Base-by-base conservation (phyloP, 2,797 vertebrate species). In the Brotula barbata region DNA sequence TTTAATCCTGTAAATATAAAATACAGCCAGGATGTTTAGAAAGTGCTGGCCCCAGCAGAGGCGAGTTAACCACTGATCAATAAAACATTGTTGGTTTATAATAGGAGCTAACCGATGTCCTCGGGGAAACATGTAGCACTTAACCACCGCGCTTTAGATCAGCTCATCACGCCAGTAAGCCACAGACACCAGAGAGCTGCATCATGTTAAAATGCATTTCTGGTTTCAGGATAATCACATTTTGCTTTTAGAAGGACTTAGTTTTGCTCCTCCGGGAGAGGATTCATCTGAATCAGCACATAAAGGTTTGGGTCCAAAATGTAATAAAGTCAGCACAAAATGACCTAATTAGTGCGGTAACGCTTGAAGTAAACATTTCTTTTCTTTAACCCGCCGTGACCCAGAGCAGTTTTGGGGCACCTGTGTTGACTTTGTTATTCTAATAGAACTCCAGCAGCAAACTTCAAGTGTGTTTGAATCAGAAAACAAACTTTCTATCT, bases 171-270 rank as follows among this genome's bases (percentile, higher is more conserved):
- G 66, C 55, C 55, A 54, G 72, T 63, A 70, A 80, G 69, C 58
- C 61, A 74, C 68, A 75, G 46, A 72, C 79, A 64, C 68, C 6
- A 14, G 68, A 77, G 73, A 61, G 68, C 17, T 40, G 60, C 51
- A 75, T 69, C 58, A 81, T 74, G 82, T 81, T 67, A 77, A 83
- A 78, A 78, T 65, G 65, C 59, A 68, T 69, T 79, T 85, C 65
- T 50, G 13, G 36, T 50, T 23, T 53, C 16, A 15, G 37, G 36
- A 69, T 83, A 68, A 83, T 75, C 50, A 61, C 55, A 63, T n/a
- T 64, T 14, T 70, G 47, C 55, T 73, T 76, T 70, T 20, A 52
- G 37, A 66, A 23, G 14, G 51, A 58, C 19, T 6, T 12, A 21
- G 13, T 22, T 52, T 17, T 13, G n/a, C 6, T 31, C 12, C 2